These are phyloP conservation scores for Caenorhabditis parvicauda DNA, from an alignment of 2,888 invertebrate species.

Conservation along the genomic window DNA sequence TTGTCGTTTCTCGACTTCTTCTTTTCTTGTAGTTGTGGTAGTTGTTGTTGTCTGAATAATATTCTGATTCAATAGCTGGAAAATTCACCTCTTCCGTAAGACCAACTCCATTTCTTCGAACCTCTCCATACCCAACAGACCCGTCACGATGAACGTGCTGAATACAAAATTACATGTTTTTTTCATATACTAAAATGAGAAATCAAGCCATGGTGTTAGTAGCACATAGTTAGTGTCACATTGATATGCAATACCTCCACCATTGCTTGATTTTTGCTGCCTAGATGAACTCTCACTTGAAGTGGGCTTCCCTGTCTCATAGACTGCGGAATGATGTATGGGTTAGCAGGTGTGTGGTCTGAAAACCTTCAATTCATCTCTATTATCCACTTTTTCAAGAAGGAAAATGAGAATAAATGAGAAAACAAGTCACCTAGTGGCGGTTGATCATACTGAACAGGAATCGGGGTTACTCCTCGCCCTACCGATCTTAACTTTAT, in stretches of 20 bases:
- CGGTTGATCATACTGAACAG: too few species aligned
- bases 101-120: slow-evolving; percentile 3
- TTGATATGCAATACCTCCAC: too few species aligned
- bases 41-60: slow-evolving; percentile 19
- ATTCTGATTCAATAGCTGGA: not conserved
- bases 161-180: not conserved
- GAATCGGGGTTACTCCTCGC: too few species aligned
- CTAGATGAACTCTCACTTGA: slow-evolving; percentile 28
- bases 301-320: slow-evolving; percentile 23
- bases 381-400: not conserved
- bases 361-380: slow-evolving; percentile 4
- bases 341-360: slow-evolving; percentile 12
- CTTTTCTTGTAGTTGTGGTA: slow-evolving; percentile 22
- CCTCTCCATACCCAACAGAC: slow-evolving; percentile 6
- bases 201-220: too few species aligned
- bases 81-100: slow-evolving; percentile 14
- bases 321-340: slow-evolving; percentile 26
- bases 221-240: too few species aligned
- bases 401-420: too few species aligned
- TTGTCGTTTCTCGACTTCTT: slow-evolving; percentile 15
- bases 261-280: slow-evolving; percentile 14
- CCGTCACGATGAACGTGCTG: slow-evolving; percentile 17
- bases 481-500: too few species aligned
- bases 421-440: too few species aligned
- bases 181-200: too few species aligned